Evolutionary conservation across 2,888 invertebrate genomes (phyloP), one percentile per base, ranked within the genome.

Genomic region (Eilema griseolum): DNA sequence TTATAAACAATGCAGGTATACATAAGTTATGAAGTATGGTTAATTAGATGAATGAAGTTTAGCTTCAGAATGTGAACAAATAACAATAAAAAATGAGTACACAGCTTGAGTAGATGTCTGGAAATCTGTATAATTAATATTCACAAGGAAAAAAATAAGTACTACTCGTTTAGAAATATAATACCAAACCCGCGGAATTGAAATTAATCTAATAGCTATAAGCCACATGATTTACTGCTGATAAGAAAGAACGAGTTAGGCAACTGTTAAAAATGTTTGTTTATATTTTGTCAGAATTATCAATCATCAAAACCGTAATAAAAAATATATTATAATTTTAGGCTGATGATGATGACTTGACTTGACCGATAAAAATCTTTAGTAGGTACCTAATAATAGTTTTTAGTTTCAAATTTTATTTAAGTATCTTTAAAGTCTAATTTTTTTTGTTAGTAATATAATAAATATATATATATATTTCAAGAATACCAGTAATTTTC

Each of bases 71-170:
- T 77, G 79, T 72, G 57, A 70, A 73, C 57, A 66, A 77, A 72
- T 66, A 37, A 37, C 33, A 70, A 65, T 28, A 63, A 72, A 78
- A 76, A 83, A 78, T 80, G 78, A 83, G 81, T 83, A 82, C 81
- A 83, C 66, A 77, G 79, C 69, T 75, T 46, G 31, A 69, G 31
- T 65, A 65, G 61, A 61, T n/a, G 28, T 71, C 74, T 75, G 57
- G 67, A 61, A 72, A 71, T 70, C 67, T 73, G 70, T 72, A 78
- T 69, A 64, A 52, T 64, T 61, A n/a, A 28, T 67, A 26, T 52
- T 52, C 8, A n/a, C n/a, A 52, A n/a, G 52, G n/a, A n/a, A 2
- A 8, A 20, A 46, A n/a, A 52, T n/a, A 46, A 20, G 46, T 20
- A 46, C 20, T 20, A 46, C 5, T 46, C 5, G 8, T 46, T 52